Conservation (phyloP, 2,113 vertebrate species). For the Pyrgilauda ruficollis region DNA sequence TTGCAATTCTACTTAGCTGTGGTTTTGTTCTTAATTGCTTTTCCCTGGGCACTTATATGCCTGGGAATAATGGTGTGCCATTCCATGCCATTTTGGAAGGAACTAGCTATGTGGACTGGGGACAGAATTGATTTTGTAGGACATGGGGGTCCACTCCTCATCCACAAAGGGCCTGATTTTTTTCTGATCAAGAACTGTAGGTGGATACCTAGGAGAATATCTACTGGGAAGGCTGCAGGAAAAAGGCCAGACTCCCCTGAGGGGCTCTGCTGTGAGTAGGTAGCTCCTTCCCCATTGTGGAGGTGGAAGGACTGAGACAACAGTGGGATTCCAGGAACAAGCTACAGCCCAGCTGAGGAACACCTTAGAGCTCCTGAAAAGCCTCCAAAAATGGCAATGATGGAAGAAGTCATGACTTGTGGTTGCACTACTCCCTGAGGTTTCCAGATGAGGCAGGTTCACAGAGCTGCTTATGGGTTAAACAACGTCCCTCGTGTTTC, state of each 20-base stretch:
- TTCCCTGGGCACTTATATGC: fast-evolving
- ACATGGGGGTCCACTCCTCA: neutral
- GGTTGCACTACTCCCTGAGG: neutral
- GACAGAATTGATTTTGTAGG: neutral
- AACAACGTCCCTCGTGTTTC: neutral
- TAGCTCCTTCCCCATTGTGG: neutral
- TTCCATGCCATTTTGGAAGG: neutral
- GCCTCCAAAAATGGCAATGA: neutral
- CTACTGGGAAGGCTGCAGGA: neutral
- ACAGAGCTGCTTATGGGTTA: neutral
- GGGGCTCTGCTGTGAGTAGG: fast-evolving
- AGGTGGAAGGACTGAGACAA: neutral
- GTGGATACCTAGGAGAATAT: neutral
- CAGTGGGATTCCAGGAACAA: neutral
- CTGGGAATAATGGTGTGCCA: neutral
- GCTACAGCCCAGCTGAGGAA: neutral
- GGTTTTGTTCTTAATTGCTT: neutral
- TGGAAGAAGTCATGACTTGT: neutral
- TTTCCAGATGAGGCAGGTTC: neutral
- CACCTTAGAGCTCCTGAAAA: neutral
- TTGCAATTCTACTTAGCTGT: neutral
- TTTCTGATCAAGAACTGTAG: neutral
- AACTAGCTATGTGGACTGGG: neutral
- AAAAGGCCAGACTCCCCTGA: neutral
- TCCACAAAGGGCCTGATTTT: neutral